These are phyloP conservation scores for Pachliopta kotzebuea DNA, from an alignment of 2,888 invertebrate species.

Conservation along the genomic window DNA sequence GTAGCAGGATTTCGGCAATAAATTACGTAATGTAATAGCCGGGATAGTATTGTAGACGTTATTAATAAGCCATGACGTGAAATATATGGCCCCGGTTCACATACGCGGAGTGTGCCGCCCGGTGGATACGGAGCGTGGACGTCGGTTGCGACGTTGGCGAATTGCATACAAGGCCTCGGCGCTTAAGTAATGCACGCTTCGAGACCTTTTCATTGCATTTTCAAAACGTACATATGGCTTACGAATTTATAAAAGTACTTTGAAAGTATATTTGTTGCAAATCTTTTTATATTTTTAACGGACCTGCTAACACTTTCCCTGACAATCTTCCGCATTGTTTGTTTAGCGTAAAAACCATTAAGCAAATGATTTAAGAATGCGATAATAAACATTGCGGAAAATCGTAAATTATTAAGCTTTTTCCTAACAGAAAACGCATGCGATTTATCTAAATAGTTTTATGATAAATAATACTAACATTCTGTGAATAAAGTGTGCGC, in stretches of 20 bases:
- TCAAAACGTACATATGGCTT: conserved; percentile 6
- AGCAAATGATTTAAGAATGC: no score
- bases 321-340: no score
- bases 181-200: conserved; percentile 29
- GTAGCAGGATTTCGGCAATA: conserved; percentile 44
- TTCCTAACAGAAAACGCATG: not conserved
- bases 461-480: no score
- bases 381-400: no score
- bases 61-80: conserved; percentile 59
- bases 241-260: not conserved
- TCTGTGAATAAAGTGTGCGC: no score
- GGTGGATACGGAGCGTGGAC: conserved; percentile 43
- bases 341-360: no score
- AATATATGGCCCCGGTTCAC: conserved; percentile 52
- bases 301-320: no score
- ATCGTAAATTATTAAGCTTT: no score
- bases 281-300: not conserved
- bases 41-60: conserved; percentile 50
- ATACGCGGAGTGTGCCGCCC: conserved; percentile 34
- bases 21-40: conserved; percentile 49
- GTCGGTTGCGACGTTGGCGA: conserved; percentile 46
- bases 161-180: conserved; percentile 47
- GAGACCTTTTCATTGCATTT: conserved; percentile 23
- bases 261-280: not conserved
- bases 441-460: not conserved